phyloP scores from a whole-genome alignment of 2,797 vertebrate genomes.

The Pygocentrus nattereri region DNA sequence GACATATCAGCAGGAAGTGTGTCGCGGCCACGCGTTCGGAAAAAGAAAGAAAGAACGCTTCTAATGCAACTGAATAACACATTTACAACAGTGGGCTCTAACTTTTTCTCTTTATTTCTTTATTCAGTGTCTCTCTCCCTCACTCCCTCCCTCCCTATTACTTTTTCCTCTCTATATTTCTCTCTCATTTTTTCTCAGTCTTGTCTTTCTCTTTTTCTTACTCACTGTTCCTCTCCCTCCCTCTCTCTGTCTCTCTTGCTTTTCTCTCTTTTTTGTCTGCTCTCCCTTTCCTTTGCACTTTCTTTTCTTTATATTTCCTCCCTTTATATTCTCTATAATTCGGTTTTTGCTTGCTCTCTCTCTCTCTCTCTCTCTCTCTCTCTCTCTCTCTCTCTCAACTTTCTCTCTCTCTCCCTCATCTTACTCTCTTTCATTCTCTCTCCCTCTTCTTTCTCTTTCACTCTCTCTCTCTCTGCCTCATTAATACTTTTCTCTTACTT shows the following conservation, averaged over 20 bases:
- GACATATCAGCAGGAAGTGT: conserved; percentile 27
- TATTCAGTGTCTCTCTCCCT: neutral
- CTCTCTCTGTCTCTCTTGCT: neutral
- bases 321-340: too few relatives aligned
- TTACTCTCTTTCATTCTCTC: too few relatives aligned
- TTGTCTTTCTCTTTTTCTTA: neutral
- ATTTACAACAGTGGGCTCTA: conserved; percentile 10
- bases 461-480: neutral
- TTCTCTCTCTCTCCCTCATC: neutral
- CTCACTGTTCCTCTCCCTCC: neutral
- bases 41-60: neutral
- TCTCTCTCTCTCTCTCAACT: neutral
- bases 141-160: neutral
- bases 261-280: too few relatives aligned
- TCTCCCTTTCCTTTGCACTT: too few relatives aligned
- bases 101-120: neutral
- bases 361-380: too few relatives aligned
- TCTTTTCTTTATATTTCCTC: too few relatives aligned
- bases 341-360: neutral
- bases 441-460: too few relatives aligned
- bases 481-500: too few relatives aligned
- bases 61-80: conserved; percentile 32
- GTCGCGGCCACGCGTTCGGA: neutral
- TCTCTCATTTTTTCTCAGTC: neutral
- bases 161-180: neutral